Evolutionary conservation across 2,113 vertebrate species (phyloP).

Genomic region (Nestor notabilis): DNA sequence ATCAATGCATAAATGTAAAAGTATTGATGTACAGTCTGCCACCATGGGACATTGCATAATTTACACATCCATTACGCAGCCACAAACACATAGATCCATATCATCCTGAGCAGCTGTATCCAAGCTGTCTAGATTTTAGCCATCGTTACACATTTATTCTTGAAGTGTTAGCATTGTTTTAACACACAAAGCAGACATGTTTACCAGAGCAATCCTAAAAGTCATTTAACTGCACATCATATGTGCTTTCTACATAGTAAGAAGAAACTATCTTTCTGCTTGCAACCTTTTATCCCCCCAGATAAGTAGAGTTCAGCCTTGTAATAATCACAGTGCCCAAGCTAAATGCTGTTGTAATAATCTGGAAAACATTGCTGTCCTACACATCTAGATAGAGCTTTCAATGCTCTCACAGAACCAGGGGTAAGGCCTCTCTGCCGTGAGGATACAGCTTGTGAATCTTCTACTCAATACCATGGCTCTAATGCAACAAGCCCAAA

Average conservation of each 20-base stretch:
- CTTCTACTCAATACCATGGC: background rate
- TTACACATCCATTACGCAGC: conserved; percentile 22
- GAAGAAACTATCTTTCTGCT: background rate
- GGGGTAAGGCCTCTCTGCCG: background rate
- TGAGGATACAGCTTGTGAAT: background rate
- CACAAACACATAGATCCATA: conserved; percentile 16
- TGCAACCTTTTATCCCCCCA: background rate
- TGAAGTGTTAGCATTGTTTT: background rate
- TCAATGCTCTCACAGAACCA: background rate
- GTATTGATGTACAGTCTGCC: conserved; percentile 8
- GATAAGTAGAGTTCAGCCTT: background rate
- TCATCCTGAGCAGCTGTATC: background rate
- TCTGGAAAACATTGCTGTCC: background rate
- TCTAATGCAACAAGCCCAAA: background rate
- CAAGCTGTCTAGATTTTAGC: background rate
- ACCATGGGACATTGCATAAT: background rate
- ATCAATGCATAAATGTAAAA: background rate
- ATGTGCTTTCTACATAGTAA: background rate
- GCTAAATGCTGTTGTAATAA: background rate
- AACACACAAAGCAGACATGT: background rate
- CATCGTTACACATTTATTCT: background rate
- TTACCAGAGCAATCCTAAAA: background rate
- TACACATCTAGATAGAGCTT: background rate
- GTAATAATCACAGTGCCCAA: background rate
- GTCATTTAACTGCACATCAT: background rate